Evolutionary conservation across 2,113 vertebrate genomes (phyloP), one percentile per base, ranked within the genome.

Genomic region (Corynorhinus townsendii): DNA sequence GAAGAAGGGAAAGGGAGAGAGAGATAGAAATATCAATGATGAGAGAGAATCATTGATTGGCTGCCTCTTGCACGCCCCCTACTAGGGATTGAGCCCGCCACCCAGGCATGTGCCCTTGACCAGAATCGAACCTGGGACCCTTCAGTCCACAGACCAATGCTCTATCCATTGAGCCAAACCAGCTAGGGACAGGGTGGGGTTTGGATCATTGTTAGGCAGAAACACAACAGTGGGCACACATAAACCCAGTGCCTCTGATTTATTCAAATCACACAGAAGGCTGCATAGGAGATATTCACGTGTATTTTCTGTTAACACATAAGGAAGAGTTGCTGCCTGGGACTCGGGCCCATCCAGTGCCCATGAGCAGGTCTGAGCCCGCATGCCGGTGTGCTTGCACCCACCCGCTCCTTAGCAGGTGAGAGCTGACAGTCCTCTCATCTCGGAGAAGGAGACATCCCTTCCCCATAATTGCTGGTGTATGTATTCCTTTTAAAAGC

Each of bases 401-500:
- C 40, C 73, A 43, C 4, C 49, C 72, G 85, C 75, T 72, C 73
- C 96, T 95, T 68, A 90, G 89, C 87, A 81, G 93, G 90, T 85
- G 80, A 87, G 66, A 86, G 77, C 95, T 86, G 94, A 64, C 91
- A 83, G 97, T 97, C 96, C 96, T 96, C 72, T 93, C 79, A 16
- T 75, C 40, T 91, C 40, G 22, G 71, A 93, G 94, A 96, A 72
- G 0, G 7, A 97, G 95, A 91, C 86, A 87, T 56, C 90, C 93
- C 56, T 88, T 59, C 85, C 76, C 64, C 80, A 35, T 93, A 97
- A 96, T 95, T 86, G 33, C 96, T 97, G 95, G 96, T 97, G 96
- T 33, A 0, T 97, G 92, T 98, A 94, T 96, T 97, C 93, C 96
- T 98, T 98, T 97, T 98, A 98, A 98, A 98, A 98, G 98, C 97